A percentile compares a stretch with the other conserved stretches of the same genome.
Conservation (phyloP, 2,113 vertebrate genomes). For the Pseudois nayaur region DNA sequence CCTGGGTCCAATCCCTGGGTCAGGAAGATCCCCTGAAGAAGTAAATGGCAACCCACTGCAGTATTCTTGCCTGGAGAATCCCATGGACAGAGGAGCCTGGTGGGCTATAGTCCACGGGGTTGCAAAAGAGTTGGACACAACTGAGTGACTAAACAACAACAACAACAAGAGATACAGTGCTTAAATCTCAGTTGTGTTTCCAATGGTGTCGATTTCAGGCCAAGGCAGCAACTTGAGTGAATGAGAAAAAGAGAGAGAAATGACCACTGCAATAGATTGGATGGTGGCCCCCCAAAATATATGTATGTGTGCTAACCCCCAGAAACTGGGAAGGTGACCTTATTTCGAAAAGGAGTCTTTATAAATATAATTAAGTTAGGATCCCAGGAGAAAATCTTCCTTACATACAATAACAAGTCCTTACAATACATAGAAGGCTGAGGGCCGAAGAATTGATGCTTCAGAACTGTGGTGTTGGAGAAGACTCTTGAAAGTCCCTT, state of each 20-base stretch:
- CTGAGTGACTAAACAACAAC: too few relatives aligned
- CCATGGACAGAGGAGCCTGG: too few relatives aligned
- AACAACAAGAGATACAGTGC: neutral
- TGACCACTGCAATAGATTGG: neutral
- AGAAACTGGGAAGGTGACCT: neutral
- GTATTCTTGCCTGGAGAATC: too few relatives aligned
- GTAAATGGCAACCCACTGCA: too few relatives aligned
- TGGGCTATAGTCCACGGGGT: too few relatives aligned
- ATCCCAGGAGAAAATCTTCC: neutral
- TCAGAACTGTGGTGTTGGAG: neutral
- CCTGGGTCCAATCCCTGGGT: too few relatives aligned
- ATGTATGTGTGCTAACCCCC: neutral
- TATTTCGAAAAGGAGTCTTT: neutral
- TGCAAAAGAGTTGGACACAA: too few relatives aligned
- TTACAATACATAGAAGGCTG: neutral
- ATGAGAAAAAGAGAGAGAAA: neutral
- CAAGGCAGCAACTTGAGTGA: neutral
- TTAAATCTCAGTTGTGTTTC: slow-evolving; percentile 13
- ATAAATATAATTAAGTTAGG: neutral
- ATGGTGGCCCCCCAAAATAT: neutral
- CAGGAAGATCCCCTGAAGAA: too few relatives aligned
- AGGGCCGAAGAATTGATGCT: neutral
- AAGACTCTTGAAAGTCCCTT: neutral
- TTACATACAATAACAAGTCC: neutral
- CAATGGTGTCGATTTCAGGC: neutral